Evolutionary conservation across 2,113 vertebrate species (phyloP).

Genomic region (Eurystomus gularis): DNA sequence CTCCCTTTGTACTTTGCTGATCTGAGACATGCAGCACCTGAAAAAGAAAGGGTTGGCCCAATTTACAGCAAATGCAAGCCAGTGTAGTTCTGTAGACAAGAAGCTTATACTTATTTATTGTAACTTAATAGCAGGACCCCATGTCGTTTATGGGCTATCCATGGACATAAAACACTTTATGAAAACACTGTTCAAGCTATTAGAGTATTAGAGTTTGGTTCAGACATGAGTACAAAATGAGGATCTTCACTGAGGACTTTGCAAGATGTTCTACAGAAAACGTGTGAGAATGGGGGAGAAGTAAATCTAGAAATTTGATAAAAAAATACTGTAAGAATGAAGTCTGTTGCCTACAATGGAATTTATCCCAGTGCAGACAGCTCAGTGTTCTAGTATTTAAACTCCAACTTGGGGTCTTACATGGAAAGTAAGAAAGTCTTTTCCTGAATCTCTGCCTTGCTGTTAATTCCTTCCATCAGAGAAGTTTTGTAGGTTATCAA

Average conservation of each 20-base stretch:
- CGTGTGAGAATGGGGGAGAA: fast-evolving
- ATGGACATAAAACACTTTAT: background rate
- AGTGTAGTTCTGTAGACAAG: background rate
- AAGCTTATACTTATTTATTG: background rate
- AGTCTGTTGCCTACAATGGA: background rate
- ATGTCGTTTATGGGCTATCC: background rate
- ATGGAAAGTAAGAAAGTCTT: background rate
- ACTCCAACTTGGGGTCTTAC: background rate
- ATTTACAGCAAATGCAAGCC: background rate
- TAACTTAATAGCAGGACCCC: background rate
- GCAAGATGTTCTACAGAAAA: background rate
- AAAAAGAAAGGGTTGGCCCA: background rate
- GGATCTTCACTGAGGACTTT: background rate
- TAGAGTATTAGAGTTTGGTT: background rate
- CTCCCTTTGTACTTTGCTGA: background rate
- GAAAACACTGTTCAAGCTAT: background rate
- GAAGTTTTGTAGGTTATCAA: background rate
- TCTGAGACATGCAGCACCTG: background rate
- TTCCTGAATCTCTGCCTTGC: background rate
- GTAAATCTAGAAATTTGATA: background rate
- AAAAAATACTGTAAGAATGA: background rate
- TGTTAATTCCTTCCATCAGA: background rate
- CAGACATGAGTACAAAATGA: background rate
- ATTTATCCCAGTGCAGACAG: background rate
- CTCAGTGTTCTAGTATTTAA: background rate